phyloP scores from a whole-genome alignment of 2,113 vertebrate genomes.

The Clarias magur region DNA sequence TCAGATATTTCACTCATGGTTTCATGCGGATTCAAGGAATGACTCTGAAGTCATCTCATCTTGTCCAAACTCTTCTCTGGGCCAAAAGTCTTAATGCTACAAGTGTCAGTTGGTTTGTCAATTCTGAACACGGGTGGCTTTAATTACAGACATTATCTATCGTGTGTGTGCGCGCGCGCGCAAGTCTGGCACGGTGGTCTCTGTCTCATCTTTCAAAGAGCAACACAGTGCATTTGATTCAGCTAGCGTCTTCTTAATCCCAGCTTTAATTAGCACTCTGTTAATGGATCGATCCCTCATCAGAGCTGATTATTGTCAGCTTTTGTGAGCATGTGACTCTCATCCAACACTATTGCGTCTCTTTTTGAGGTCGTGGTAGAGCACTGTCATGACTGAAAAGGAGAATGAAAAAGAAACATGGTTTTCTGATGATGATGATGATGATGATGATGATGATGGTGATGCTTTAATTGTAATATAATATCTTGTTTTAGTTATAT shows the following conservation, averaged over 20 bases:
- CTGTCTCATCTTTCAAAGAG: constrained; percentile 31
- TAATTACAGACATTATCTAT: constrained; percentile 47
- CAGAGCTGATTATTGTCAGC: constrained; percentile 9
- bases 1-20: background rate
- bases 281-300: constrained; percentile 33
- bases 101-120: background rate
- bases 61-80: background rate
- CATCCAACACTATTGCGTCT: background rate
- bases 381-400: background rate
- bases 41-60: background rate
- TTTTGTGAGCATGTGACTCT: constrained; percentile 5
- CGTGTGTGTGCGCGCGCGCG: background rate
- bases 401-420: background rate
- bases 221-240: constrained; percentile 24
- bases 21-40: background rate
- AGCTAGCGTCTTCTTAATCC: constrained; percentile 27
- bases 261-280: constrained; percentile 39
- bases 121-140: constrained; percentile 20
- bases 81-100: background rate
- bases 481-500: background rate
- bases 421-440: background rate
- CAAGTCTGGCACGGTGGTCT: constrained; percentile 20
- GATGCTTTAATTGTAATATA: background rate
- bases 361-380: background rate
- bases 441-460: background rate